A percentile compares a stretch with the other conserved stretches of the same genome.
phyloP scores from a whole-genome alignment of 2,888 invertebrate species.

The Synergus itoensis region DNA sequence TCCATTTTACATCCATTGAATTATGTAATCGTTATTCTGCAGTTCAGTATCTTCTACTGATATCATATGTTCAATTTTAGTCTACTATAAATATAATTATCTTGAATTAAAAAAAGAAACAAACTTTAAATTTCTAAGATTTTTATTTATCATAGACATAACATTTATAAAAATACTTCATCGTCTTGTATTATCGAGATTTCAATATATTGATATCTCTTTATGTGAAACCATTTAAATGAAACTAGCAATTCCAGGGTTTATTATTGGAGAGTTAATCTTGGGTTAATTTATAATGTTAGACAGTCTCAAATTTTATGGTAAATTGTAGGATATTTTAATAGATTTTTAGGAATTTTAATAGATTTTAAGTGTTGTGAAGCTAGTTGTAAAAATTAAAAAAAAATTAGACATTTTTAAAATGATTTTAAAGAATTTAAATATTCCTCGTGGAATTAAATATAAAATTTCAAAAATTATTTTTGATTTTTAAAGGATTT shows the following conservation, averaged over 20 bases:
- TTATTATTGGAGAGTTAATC: neutral
- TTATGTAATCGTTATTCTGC: neutral
- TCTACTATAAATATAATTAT: neutral
- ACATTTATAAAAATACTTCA: neutral
- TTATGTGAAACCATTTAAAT: neutral
- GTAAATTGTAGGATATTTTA: too few relatives aligned
- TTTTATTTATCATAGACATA: neutral
- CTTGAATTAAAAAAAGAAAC: neutral
- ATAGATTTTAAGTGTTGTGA: too few relatives aligned
- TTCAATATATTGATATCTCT: neutral
- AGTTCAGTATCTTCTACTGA: neutral
- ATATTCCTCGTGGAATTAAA: too few relatives aligned
- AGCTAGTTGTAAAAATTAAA: too few relatives aligned
- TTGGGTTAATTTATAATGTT: slow-evolving; percentile 9
- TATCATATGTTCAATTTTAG: neutral
- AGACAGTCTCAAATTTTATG: slow-evolving; percentile 25
- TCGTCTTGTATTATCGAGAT: too few relatives aligned
- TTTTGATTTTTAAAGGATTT: too few relatives aligned
- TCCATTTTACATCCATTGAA: neutral
- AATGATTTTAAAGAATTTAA: too few relatives aligned
- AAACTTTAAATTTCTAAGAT: neutral
- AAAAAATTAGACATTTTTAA: too few relatives aligned
- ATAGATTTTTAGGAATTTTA: too few relatives aligned
- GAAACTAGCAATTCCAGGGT: neutral
- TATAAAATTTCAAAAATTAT: too few relatives aligned